Evolutionary conservation across 1,140 invertebrate species (phyloP), one percentile per base, ranked within the genome.

Genomic region (Penaeus japonicus): DNA sequence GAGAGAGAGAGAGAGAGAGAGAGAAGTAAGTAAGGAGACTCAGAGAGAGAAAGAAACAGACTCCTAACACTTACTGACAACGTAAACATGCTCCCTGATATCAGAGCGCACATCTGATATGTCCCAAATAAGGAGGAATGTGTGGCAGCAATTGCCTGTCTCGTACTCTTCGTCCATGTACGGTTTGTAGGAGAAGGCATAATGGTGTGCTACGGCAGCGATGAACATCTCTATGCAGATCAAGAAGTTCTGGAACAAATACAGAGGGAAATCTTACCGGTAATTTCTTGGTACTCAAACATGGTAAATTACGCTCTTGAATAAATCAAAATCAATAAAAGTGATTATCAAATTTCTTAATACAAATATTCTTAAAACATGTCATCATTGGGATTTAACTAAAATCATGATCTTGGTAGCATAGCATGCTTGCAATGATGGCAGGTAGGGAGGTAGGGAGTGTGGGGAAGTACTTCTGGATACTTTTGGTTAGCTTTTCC

Each of bases 161-260:
- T 92, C 93, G 79, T 93, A 93, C 87, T 93, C 92, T 70, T 93
- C 92, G 73, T 94, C 94, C 27, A 96, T 94, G 92, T 96, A 99
- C 18, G 97, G 96, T 92, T 96, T 95, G 92, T 98, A 96, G 35
- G 97, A 97, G 92, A 99, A 99, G 90, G 97, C 97, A 92, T 97
- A 99, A 92, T 98, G 97, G 93, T 99, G 98, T 4, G 97, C 98
- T 20, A 99, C 95, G 0, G 98, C 97, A 17, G 98, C 98, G 90
- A 99, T 92, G 92, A 99, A 98, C 98, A 99, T 99, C 93, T 99
- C 98, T 91, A 99, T 97, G 91, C 98, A 99, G 87, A 99, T 98
- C 77, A 98, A 93, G 92, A 99, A 98, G 93, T 99, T 97, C 95
- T 98, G 93, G 77, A 88, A 59, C 18, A 39, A 65, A 85, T 30